phyloP scores from a whole-genome alignment of 2,888 invertebrate species.

The Drosophila eohydei region DNA sequence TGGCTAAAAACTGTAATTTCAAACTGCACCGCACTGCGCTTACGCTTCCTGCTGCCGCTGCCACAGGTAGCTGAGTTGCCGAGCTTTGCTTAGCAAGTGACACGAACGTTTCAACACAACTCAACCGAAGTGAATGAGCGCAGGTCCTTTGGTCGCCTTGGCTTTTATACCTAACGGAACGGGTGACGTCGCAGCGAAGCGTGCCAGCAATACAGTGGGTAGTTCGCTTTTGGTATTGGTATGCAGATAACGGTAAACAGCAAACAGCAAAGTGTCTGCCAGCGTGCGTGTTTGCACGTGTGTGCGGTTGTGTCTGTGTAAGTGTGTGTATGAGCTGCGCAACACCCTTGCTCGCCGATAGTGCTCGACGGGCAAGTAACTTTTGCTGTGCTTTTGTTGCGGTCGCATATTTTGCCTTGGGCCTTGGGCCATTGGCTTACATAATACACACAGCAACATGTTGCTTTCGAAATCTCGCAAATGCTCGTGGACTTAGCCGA shows the following conservation, averaged over 20 bases:
- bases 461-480: constrained; percentile 30
- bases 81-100: constrained; percentile 23
- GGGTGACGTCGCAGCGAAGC: constrained; percentile 38
- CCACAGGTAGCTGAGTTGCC: constrained; percentile 51
- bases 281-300: neutral
- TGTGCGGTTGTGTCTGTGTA: constrained; percentile 2
- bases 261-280: constrained; percentile 11
- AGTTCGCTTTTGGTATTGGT: constrained; percentile 14
- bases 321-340: constrained; percentile 27
- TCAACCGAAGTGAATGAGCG: constrained; percentile 73
- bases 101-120: constrained; percentile 64
- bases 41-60: constrained; percentile 31
- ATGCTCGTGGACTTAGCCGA: constrained; percentile 16
- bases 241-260: constrained; percentile 46
- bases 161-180: constrained; percentile 71
- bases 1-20: constrained; percentile 12
- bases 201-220: constrained; percentile 16
- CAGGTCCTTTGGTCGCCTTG: constrained; percentile 63
- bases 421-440: constrained; percentile 25
- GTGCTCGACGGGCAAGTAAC: constrained; percentile 15
- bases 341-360: constrained; percentile 15
- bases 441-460: constrained; percentile 39
- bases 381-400: constrained; percentile 27
- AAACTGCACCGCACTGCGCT: constrained; percentile 42
- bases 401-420: constrained; percentile 32